phyloP scores from a whole-genome alignment of 2,797 vertebrate genomes.

The Capromys pilorides region DNA sequence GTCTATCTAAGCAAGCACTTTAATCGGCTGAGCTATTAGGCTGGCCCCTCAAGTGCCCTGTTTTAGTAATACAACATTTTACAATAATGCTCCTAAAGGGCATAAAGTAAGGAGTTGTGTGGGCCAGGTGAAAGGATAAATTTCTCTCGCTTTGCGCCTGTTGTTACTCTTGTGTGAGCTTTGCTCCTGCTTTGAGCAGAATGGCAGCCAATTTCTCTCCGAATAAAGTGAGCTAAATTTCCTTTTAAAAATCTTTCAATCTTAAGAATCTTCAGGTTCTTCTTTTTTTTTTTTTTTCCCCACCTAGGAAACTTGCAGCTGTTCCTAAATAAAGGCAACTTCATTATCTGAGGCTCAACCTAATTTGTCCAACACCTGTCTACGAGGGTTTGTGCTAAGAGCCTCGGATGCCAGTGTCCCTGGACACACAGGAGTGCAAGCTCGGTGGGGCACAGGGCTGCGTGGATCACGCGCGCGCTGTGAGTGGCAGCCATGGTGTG shows the following conservation, averaged over 20 bases:
- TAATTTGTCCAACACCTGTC: not conserved
- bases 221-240: slow-evolving; percentile 19
- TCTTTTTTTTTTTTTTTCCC: not conserved
- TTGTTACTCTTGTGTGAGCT: not conserved
- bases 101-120: not conserved
- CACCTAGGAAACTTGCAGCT: not conserved
- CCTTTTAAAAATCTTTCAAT: not conserved
- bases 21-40: too few species aligned
- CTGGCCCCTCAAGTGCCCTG: not conserved
- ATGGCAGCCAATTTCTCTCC: not conserved
- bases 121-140: not conserved
- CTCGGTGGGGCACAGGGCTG: not conserved
- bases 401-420: not conserved
- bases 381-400: not conserved
- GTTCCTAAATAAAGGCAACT: slow-evolving; percentile 46
- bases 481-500: not conserved
- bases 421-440: too few species aligned
- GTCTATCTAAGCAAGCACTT: too few species aligned
- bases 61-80: slow-evolving; percentile 4
- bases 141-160: slow-evolving; percentile 30
- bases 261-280: slow-evolving; percentile 15
- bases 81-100: not conserved
- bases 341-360: slow-evolving; percentile 30
- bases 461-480: too few species aligned
- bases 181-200: not conserved